These are phyloP conservation scores for Neoarius graeffei DNA, from an alignment of 2,113 vertebrate genomes.

Conservation along the genomic window DNA sequence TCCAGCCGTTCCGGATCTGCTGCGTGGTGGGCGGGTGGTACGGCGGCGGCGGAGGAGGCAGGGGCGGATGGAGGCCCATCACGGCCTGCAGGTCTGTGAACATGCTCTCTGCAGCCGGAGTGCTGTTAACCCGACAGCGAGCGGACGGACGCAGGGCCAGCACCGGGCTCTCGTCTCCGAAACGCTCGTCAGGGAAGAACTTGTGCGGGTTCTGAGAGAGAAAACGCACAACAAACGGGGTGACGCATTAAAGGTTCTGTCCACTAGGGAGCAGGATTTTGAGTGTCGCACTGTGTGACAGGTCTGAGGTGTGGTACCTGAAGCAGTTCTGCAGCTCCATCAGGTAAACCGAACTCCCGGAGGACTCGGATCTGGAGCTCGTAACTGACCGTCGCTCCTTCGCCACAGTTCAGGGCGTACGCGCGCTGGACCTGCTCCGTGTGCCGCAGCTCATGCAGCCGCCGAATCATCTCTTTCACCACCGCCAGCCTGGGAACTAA, in stretches of 20 bases:
- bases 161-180: constrained; percentile 96
- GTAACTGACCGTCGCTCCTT: constrained; percentile 93
- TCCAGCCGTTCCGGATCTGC: constrained; percentile 87
- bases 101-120: constrained; percentile 90
- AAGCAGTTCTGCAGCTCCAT: constrained; percentile 91
- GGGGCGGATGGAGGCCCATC: constrained; percentile 91
- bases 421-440: constrained; percentile 94
- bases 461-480: constrained; percentile 90
- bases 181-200: constrained; percentile 96
- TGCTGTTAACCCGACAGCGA: constrained; percentile 91
- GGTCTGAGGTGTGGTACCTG: constrained; percentile 75
- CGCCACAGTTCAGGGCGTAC: constrained; percentile 93
- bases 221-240: not conserved
- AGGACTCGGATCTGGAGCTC: constrained; percentile 96
- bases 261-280: not conserved
- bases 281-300: not conserved
- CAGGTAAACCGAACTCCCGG: constrained; percentile 89
- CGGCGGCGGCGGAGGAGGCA: constrained; percentile 92
- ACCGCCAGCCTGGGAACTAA: constrained; percentile 84
- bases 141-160: constrained; percentile 87
- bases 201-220: constrained; percentile 91
- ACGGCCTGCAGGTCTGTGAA: constrained; percentile 94
- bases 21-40: constrained; percentile 87
- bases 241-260: not conserved
- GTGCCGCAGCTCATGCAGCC: constrained; percentile 91